A percentile compares a stretch with the other conserved stretches of the same genome.
These are phyloP conservation scores for Limnothrissa miodon DNA, from an alignment of 2,113 vertebrate genomes.

Conservation along the genomic window DNA sequence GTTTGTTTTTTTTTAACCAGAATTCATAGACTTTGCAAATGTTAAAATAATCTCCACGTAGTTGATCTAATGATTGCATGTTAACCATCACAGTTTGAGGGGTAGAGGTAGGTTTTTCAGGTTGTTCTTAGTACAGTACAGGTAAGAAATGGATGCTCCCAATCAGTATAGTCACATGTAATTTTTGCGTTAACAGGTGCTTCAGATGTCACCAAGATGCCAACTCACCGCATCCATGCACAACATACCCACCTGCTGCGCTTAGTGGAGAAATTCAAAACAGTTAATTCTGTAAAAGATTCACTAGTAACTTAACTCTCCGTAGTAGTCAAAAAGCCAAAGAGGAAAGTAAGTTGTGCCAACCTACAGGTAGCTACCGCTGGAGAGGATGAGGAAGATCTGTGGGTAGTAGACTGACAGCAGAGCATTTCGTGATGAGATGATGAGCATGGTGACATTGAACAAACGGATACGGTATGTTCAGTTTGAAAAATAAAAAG, in stretches of 20 bases:
- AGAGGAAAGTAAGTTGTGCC: slow-evolving; percentile 34
- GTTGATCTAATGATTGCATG: not conserved
- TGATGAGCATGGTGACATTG: slow-evolving; percentile 88
- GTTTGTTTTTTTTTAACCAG: not conserved
- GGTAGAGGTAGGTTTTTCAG: not conserved
- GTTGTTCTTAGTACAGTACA: not conserved
- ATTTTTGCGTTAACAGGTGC: slow-evolving; percentile 4
- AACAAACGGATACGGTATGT: slow-evolving; percentile 58
- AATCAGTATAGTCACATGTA: not conserved
- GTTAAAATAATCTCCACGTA: not conserved
- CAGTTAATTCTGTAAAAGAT: not conserved
- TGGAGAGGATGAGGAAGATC: slow-evolving; percentile 97
- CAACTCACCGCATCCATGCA: slow-evolving; percentile 1
- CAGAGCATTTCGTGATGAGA: slow-evolving; percentile 87
- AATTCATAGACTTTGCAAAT: not conserved
- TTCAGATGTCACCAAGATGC: slow-evolving; percentile 13
- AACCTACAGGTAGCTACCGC: slow-evolving; percentile 94
- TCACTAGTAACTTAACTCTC: not conserved
- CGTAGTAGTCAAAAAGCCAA: slow-evolving; percentile 6
- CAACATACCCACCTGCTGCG: slow-evolving; percentile 2
- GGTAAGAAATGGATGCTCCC: not conserved
- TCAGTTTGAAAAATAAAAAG: slow-evolving; percentile 24
- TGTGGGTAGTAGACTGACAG: slow-evolving; percentile 95
- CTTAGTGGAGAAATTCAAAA: not conserved
- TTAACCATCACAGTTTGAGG: not conserved